Evolutionary conservation across 2,797 vertebrate species (phyloP), one percentile per base, ranked within the genome.

Genomic region (Esox lucius): DNA sequence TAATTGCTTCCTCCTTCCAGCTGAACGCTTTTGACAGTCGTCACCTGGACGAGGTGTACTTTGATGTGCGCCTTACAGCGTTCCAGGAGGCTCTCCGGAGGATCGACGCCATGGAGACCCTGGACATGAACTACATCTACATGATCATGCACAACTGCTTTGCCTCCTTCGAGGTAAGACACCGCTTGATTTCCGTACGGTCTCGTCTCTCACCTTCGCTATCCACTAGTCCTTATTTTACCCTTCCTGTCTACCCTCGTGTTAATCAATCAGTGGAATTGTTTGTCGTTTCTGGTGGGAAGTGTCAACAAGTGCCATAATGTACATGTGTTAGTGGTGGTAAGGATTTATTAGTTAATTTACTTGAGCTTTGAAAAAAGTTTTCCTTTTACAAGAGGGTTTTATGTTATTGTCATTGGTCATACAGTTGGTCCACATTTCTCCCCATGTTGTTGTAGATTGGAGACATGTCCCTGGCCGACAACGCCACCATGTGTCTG

Each of bases 381-480:
- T 24, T 61, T 24, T 12, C 3, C 11, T 4, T 61, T 61, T 4
- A n/a, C n/a, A n/a, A 61, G 9, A 56, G 9, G 24, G 4, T 61
- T 12, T 26, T 33, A 35, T 11, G 31, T 16, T 19, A 15, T 24
- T 49, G n/a, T 49, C 16, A 4, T 59, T 59, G 0, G n/a, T 65
- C 5, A 7, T 17, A 46, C 0, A 24, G 4, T 62, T 9, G 4
- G 8, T 68, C n/a, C 19, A 3, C 35, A 17, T 4, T 13, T 19
- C 17, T 53, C 17, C 16, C 26, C 28, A 17, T 33, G 48, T 42
- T 22, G 49, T 28, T 80, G 74, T 84, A 99, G 98, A 92, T 98
- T 2, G 95, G 95, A 0, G 98, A 99, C 87, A 99, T 99, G 98
- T 96, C 98, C 39, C 87, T 99, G 77, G 95, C 94, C 80, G 98